A percentile compares a stretch with the other conserved stretches of the same genome.
Evolutionary conservation across 2,113 vertebrate genomes (phyloP).

Genomic region (Pterocles burchelli): DNA sequence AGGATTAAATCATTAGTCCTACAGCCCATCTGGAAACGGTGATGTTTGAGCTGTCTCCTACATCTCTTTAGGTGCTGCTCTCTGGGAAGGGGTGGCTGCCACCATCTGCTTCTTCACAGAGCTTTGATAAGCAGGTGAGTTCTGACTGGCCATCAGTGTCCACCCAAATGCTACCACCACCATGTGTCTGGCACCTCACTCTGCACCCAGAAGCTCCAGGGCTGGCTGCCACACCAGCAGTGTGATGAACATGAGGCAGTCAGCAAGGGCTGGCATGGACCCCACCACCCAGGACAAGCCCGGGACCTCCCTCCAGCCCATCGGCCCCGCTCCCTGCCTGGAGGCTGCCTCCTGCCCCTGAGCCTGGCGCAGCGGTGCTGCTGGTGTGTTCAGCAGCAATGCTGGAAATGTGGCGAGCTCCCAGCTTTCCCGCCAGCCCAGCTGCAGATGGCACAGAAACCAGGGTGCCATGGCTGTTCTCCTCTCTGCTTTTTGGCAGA

Average conservation of each 20-base stretch:
- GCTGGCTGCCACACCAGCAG: background rate
- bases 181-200: background rate
- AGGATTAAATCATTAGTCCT: background rate
- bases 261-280: background rate
- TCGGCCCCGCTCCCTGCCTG: rapidly evolving
- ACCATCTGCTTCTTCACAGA: background rate
- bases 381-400: rapidly evolving
- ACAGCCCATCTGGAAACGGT: background rate
- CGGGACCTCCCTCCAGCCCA: background rate
- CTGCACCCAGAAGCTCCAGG: no score
- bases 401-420: rapidly evolving
- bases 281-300: background rate
- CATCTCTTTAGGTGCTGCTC: background rate
- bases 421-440: background rate
- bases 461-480: background rate
- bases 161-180: rapidly evolving
- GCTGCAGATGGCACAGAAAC: background rate
- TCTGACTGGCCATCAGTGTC: rapidly evolving
- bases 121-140: background rate
- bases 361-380: background rate
- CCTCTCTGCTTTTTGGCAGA: background rate
- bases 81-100: background rate
- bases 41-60: background rate
- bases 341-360: background rate
- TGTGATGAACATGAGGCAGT: background rate